Evolutionary conservation across 2,888 invertebrate genomes (phyloP), one percentile per base, ranked within the genome.

Genomic region (Diabrotica balteata): DNA sequence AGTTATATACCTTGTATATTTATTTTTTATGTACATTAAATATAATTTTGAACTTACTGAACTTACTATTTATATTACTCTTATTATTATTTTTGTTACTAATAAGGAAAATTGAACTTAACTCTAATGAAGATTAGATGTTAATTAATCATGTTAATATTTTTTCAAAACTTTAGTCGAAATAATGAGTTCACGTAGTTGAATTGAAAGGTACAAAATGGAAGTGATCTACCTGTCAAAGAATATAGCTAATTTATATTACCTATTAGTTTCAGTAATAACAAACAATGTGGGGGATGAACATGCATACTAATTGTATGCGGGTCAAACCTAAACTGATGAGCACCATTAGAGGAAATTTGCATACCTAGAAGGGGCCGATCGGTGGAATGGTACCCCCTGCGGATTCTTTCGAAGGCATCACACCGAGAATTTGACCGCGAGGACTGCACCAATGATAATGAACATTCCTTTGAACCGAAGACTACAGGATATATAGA

Each of bases 211-310:
- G 8, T 47, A 62, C 42, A 54, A 62, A 62, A 49, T 62, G 54
- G 49, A 62, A 62, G 47, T 47, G 46, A 61, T 61, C 53, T 53
- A 53, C 60, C 51, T 60, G 60, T 60, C 60, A 60, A 45, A 51
- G 52, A 46, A 67, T 62, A 49, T 17, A 51, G 45, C 2, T 17
- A 65, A 67, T 71, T 59, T 61, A 69, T 72, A 63, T 54, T 51
- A 3, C 63, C 66, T 66, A 68, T 72, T 72, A 70, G 65, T 65
- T 68, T 59, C 17, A 58, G 63, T 68, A 72, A 68, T 72, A 68
- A 67, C 62, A 70, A 70, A 66, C 72, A 72, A 70, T 70, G 65
- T 65, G 65, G 64, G 68, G 70, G 68, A 70, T 72, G 70, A 68
- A 68, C 68, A 70, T 70, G 59, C 68, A 72, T 72, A 68, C 46